Evolutionary conservation across 2,797 vertebrate genomes (phyloP).

Genomic region (Melanotaenia parkinsoni): DNA sequence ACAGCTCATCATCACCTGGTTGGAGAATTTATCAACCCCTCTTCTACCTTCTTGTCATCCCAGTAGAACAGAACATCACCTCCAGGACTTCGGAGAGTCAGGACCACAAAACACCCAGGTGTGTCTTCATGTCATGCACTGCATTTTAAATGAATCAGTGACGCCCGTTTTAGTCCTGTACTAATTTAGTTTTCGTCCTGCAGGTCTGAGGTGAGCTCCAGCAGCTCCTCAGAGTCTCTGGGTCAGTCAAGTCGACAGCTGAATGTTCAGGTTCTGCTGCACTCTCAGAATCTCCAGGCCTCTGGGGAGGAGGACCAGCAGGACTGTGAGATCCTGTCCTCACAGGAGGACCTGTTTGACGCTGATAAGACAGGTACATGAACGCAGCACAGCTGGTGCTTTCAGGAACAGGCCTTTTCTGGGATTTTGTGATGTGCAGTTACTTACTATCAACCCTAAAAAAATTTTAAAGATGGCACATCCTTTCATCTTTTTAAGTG

Average conservation of each 20-base stretch:
- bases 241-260: slow-evolving; percentile 59
- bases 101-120: slow-evolving; percentile 71
- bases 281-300: slow-evolving; percentile 72
- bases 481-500: too few species aligned
- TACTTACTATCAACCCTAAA: too few species aligned
- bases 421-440: background rate
- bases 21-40: background rate
- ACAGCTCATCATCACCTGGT: background rate
- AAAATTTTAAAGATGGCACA: too few species aligned
- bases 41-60: slow-evolving; percentile 15
- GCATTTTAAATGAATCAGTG: background rate
- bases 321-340: slow-evolving; percentile 83
- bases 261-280: slow-evolving; percentile 72
- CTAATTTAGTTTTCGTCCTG: background rate
- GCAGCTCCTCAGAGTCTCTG: slow-evolving; percentile 72
- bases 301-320: slow-evolving; percentile 65
- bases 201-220: slow-evolving; percentile 81
- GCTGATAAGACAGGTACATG: slow-evolving; percentile 75
- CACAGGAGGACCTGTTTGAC: slow-evolving; percentile 93
- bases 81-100: slow-evolving; percentile 48
- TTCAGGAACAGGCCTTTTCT: background rate
- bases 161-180: accelerated
- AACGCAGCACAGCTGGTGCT: background rate
- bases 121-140: background rate
- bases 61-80: slow-evolving; percentile 58